Evolutionary conservation across 1,140 invertebrate genomes (phyloP), one percentile per base, ranked within the genome.

Genomic region (Aplysia californica): DNA sequence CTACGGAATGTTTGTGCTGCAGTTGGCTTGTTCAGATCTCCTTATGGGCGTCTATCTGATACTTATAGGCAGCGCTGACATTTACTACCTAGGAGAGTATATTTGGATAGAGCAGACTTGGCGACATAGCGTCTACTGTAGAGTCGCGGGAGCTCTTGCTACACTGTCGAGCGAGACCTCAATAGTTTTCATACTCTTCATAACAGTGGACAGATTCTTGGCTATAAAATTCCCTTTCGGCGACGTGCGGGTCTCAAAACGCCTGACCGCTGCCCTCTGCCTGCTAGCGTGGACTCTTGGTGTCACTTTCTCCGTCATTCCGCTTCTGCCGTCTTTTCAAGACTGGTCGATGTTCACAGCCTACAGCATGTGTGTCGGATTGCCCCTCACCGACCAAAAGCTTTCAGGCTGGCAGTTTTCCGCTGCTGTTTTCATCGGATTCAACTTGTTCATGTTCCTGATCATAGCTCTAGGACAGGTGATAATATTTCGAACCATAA

Each of bases 41-140:
- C 64, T 85, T n/a, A 86, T 86, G 85, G 86, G 86, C 0, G 38
- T 87, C 4, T 87, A 87, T 69, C 55, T 87, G 72, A 67, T 83
- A 2, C 83, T 87, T 18, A 86, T 87, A 50, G 85, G 81, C 6
- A 59, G 77, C 15, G 82, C 81, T 10, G 86, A 87, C 67, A 50
- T 73, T 6, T 38, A 67, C 38, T 86, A 82, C 58, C 77, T 80
- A 18, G 84, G 80, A n/a, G 61, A 55, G 23, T 87, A 87, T 67
- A 76, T 81, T 31, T 77, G 76, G 39, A 41, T 85, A 44, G 84
- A 82, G 31, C 68, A 50, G 15, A 21, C 64, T 0, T 87, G 86
- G 86, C 75, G 80, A 68, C 41, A 73, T 5, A 83, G 86, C 55
- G 23, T n/a, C 5, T 41, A 69, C 6, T 87, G 86, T 77, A 75